Evolutionary conservation across 2,888 invertebrate genomes (phyloP).

Genomic region (Copidosoma aretas): DNA sequence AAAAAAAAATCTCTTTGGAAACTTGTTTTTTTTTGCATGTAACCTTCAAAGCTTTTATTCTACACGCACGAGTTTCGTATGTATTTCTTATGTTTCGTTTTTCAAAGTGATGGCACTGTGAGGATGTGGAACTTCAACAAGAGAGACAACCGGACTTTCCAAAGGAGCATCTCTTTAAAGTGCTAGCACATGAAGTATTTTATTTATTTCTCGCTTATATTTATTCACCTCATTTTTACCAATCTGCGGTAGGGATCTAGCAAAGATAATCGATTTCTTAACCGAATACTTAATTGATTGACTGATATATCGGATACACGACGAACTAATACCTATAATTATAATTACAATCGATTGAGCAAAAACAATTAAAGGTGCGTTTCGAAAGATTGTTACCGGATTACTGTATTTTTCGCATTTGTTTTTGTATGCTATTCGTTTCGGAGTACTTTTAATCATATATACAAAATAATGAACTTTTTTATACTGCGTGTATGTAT

Average conservation of each 20-base stretch:
- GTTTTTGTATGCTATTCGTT: conserved; percentile 28
- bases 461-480: conserved; percentile 32
- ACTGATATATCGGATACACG: too few species aligned
- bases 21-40: conserved; percentile 32
- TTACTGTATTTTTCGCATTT: conserved; percentile 22
- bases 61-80: conserved; percentile 21
- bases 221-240: conserved; percentile 40
- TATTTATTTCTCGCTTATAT: conserved; percentile 47
- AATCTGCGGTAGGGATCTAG: conserved; percentile 41
- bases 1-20: not conserved
- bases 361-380: conserved; percentile 24
- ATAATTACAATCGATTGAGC: not conserved
- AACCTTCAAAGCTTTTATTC: conserved; percentile 29
- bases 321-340: conserved; percentile 1
- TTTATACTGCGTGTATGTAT: conserved; percentile 38
- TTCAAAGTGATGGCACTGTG: conserved; percentile 58
- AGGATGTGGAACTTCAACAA: conserved; percentile 59
- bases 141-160: conserved; percentile 55
- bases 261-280: conserved; percentile 16
- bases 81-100: conserved; percentile 27
- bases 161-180: conserved; percentile 61
- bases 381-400: conserved; percentile 25
- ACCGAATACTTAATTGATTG: too few species aligned
- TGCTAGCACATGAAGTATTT: conserved; percentile 52
- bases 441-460: conserved; percentile 28